Evolutionary conservation across 1,140 invertebrate genomes (phyloP).

Genomic region (Papilio glaucus): DNA sequence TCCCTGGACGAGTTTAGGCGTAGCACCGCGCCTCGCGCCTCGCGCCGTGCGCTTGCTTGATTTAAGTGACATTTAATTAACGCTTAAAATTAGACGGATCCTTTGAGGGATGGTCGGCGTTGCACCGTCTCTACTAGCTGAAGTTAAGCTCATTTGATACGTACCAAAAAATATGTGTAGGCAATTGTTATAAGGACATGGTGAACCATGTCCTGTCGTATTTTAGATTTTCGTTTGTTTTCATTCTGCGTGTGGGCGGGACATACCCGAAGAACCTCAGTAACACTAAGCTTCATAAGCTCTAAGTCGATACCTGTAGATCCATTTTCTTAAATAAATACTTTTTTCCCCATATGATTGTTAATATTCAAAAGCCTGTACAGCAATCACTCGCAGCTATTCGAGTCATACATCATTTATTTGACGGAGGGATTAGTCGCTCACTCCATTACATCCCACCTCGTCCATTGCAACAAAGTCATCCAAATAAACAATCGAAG

Average conservation of each 20-base stretch:
- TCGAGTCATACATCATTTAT: constrained; percentile 38
- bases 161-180: neutral
- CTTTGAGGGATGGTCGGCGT: constrained; percentile 15
- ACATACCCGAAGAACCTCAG: too few relatives aligned
- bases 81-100: constrained; percentile 14
- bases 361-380: neutral
- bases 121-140: neutral
- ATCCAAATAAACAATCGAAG: constrained; percentile 59
- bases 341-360: neutral
- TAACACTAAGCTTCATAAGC: too few relatives aligned
- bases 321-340: neutral
- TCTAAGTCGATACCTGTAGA: too few relatives aligned
- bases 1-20: neutral
- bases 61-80: constrained; percentile 38
- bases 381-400: neutral
- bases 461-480: constrained; percentile 59
- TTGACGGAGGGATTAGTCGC: constrained; percentile 41
- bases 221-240: too few relatives aligned
- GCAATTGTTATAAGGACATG: neutral
- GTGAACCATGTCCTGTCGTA: too few relatives aligned
- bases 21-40: neutral
- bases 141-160: neutral
- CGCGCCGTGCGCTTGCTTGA: neutral
- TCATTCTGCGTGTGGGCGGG: too few relatives aligned
- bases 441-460: constrained; percentile 50